Evolutionary conservation across 2,113 vertebrate genomes (phyloP).

Genomic region (Uria aalge): DNA sequence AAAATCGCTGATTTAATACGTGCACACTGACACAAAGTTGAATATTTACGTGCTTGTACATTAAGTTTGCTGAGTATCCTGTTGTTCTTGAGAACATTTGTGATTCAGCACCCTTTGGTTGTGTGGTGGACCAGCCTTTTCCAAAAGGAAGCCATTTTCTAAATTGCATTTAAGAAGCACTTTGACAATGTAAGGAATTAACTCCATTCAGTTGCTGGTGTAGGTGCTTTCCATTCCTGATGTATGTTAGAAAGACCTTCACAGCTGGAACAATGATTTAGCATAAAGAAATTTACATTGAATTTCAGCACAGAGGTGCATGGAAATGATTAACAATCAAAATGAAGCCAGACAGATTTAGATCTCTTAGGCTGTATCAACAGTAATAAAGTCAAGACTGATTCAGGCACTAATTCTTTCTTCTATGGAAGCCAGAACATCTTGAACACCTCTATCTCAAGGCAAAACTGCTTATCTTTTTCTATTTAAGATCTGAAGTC

Average conservation of each 20-base stretch:
- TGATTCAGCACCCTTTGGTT: background rate
- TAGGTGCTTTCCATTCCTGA: background rate
- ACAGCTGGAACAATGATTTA: background rate
- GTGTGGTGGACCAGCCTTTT: background rate
- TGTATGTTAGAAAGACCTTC: background rate
- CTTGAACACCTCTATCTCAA: background rate
- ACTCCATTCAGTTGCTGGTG: background rate
- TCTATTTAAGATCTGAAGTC: background rate
- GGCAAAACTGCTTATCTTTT: background rate
- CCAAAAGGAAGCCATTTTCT: background rate
- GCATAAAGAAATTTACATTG: background rate
- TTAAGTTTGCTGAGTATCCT: background rate
- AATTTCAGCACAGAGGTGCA: accelerated
- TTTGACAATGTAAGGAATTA: background rate
- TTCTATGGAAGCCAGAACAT: background rate
- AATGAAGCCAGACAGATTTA: accelerated
- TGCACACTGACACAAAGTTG: background rate
- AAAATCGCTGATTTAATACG: background rate
- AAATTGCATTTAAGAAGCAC: background rate
- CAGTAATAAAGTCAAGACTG: background rate
- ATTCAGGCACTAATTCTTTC: background rate
- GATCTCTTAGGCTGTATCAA: background rate
- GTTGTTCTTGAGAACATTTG: background rate
- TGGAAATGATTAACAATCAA: background rate
- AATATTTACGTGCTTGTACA: background rate